Evolutionary conservation across 2,113 vertebrate species (phyloP).

Genomic region (Oceanodroma tethys): DNA sequence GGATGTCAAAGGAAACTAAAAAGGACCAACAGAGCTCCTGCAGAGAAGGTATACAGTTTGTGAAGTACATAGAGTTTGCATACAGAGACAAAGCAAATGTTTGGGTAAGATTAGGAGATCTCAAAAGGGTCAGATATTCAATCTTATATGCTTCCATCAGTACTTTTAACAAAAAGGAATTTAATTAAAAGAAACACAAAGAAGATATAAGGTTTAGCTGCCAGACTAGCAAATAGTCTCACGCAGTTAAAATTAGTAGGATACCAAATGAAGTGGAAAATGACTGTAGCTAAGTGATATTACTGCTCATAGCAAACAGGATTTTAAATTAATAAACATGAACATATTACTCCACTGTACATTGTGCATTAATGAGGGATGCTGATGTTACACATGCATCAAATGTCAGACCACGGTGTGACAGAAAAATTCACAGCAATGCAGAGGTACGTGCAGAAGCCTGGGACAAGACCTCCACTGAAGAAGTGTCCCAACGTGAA

Average conservation of each 20-base stretch:
- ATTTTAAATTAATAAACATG: constrained; percentile 63
- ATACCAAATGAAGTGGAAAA: constrained; percentile 59
- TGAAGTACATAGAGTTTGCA: not conserved
- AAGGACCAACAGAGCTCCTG: not conserved
- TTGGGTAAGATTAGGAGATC: not conserved
- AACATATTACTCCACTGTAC: constrained; percentile 34
- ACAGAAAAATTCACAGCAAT: not conserved
- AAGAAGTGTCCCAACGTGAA: not conserved
- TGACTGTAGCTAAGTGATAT: constrained; percentile 34
- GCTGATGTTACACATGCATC: not conserved
- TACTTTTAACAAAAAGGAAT: not conserved
- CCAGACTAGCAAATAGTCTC: not conserved
- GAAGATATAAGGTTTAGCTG: not conserved
- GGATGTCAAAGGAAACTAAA: not conserved
- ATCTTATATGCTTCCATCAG: not conserved
- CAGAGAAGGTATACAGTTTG: not conserved
- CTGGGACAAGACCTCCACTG: not conserved
- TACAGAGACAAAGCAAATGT: not conserved
- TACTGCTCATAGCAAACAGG: constrained; percentile 24
- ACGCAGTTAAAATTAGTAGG: constrained; percentile 49
- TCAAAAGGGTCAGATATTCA: not conserved
- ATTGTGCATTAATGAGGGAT: not conserved
- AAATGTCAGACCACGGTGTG: not conserved
- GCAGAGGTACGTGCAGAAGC: not conserved
- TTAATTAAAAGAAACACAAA: not conserved